phyloP scores from a whole-genome alignment of 2,888 invertebrate species.

The Drosophila paracracens region DNA sequence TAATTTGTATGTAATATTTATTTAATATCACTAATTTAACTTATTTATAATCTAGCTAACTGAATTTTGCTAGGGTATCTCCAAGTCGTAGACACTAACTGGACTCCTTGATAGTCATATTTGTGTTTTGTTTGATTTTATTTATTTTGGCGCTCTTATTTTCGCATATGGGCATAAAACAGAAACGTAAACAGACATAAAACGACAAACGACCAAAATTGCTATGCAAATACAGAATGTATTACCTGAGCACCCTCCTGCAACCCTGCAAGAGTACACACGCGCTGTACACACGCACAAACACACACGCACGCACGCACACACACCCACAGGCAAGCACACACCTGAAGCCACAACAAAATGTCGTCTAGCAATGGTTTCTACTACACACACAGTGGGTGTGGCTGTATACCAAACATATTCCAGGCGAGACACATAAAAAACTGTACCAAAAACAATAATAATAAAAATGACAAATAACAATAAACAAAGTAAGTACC shows the following conservation, averaged over 20 bases:
- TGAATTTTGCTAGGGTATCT: constrained; percentile 11
- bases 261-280: background rate
- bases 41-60: accelerated
- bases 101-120: background rate
- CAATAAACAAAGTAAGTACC: constrained; percentile 11
- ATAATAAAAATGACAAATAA: constrained; percentile 56
- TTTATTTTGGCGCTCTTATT: constrained; percentile 65
- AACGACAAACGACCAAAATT: constrained; percentile 69
- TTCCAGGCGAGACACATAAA: constrained; percentile 54
- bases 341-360: constrained; percentile 56
- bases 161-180: constrained; percentile 78
- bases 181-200: constrained; percentile 73
- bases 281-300: constrained; percentile 22
- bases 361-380: constrained; percentile 56
- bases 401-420: constrained; percentile 62
- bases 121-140: constrained; percentile 60
- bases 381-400: constrained; percentile 45
- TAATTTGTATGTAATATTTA: background rate
- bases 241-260: constrained; percentile 42
- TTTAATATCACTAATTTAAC: background rate
- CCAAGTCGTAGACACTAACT: background rate
- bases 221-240: constrained; percentile 73
- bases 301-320: constrained; percentile 22
- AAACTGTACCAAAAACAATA: constrained; percentile 30
- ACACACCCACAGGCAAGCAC: constrained; percentile 14